A percentile compares a stretch with the other conserved stretches of the same genome.
phyloP scores from a whole-genome alignment of 2,797 vertebrate species.

The Spondyliosoma cantharus region DNA sequence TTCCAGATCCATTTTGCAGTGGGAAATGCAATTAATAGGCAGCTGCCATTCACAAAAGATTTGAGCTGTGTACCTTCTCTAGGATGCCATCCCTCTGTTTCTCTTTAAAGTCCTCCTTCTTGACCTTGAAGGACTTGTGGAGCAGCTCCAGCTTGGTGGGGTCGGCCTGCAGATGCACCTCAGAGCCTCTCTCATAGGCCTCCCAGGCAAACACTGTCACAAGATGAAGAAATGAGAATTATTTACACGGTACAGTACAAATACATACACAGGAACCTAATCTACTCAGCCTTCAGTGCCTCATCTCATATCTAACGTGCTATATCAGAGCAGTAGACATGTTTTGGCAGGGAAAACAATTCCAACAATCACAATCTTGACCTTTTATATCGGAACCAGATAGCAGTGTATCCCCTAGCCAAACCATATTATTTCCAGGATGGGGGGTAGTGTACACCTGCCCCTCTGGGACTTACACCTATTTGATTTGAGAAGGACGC shows the following conservation, averaged over 20 bases:
- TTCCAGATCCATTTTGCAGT: background rate
- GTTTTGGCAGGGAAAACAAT: background rate
- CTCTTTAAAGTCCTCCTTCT: slow-evolving; percentile 98
- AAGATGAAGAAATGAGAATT: background rate
- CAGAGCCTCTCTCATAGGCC: slow-evolving; percentile 97
- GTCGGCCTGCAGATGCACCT: slow-evolving; percentile 98
- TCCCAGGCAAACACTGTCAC: slow-evolving; percentile 97
- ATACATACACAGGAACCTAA: background rate
- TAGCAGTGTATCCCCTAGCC: no score
- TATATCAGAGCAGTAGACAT: background rate
- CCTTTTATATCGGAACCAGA: background rate
- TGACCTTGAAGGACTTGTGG: slow-evolving; percentile 96
- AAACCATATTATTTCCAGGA: no score
- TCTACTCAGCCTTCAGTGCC: no score
- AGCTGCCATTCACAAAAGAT: background rate
- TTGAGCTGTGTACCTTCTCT: slow-evolving; percentile 86
- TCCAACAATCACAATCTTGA: no score
- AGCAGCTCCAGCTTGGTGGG: slow-evolving; percentile 97
- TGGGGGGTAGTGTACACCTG: no score
- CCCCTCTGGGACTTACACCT: no score
- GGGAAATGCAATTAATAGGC: background rate
- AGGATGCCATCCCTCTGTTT: slow-evolving; percentile 94
- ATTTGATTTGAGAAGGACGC: no score
- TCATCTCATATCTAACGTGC: background rate
- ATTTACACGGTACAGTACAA: background rate